Percentiles rank a stretch among this genome's conserved stretches.
phyloP scores from a whole-genome alignment of 1,140 invertebrate genomes.

The Hycleus phaleratus region DNA sequence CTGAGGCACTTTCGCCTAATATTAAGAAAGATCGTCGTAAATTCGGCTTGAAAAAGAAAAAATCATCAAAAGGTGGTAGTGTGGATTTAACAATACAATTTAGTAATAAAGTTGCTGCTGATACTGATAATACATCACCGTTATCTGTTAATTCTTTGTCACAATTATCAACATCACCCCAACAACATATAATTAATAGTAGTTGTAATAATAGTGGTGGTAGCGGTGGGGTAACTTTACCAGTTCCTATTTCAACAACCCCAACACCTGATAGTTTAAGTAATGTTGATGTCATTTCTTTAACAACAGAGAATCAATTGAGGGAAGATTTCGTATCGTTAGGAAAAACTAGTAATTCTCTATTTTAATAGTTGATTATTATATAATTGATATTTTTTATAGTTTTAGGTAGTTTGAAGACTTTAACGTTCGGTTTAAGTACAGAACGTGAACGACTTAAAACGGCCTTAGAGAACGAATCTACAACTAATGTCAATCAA shows the following conservation, averaged over 20 bases:
- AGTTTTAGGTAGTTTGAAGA: constrained; percentile 51
- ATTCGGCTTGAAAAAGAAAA: constrained; percentile 62
- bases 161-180: constrained; percentile 19
- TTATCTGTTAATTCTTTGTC: constrained; percentile 37
- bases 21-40: constrained; percentile 61
- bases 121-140: constrained; percentile 38
- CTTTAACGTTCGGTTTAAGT: constrained; percentile 46
- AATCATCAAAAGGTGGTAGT: constrained; percentile 53
- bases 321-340: constrained; percentile 59
- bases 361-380: neutral
- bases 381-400: constrained; percentile 21
- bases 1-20: constrained; percentile 53
- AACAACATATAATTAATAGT: constrained; percentile 15
- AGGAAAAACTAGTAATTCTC: constrained; percentile 52
- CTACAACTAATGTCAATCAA: constrained; percentile 26
- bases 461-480: constrained; percentile 46
- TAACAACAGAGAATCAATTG: constrained; percentile 51
- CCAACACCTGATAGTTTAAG: constrained; percentile 30
- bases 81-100: constrained; percentile 49
- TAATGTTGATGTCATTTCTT: constrained; percentile 32
- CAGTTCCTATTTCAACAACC: constrained; percentile 22
- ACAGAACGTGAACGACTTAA: constrained; percentile 57
- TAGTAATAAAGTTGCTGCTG: constrained; percentile 25
- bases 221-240: constrained; percentile 15
- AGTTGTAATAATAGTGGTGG: neutral